Evolutionary conservation across 2,113 vertebrate genomes (phyloP).

Genomic region (Oenanthe oenanthe): DNA sequence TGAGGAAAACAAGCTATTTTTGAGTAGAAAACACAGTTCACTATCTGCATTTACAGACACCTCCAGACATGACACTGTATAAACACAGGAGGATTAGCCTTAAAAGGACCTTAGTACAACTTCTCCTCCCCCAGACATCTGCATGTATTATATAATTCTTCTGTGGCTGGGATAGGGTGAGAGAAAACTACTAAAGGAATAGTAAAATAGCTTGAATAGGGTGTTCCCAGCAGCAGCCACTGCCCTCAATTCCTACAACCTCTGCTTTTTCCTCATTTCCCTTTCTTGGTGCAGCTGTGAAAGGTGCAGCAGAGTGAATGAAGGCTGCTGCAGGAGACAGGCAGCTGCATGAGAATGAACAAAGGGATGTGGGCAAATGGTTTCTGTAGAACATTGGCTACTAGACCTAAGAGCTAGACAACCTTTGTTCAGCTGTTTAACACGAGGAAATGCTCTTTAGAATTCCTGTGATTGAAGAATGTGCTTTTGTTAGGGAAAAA

Average conservation of each 20-base stretch:
- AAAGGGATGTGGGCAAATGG: neutral
- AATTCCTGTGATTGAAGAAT: neutral
- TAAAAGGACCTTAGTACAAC: neutral
- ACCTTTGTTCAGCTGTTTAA: neutral
- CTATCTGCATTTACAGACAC: neutral
- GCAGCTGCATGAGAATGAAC: neutral
- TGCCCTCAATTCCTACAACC: neutral
- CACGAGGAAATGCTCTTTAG: neutral
- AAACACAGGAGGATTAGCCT: neutral
- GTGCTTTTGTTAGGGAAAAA: neutral
- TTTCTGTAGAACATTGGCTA: neutral
- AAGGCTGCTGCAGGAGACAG: neutral
- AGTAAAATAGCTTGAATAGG: neutral
- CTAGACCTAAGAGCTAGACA: neutral
- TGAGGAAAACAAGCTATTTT: neutral
- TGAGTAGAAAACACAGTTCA: neutral
- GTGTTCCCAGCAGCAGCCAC: neutral
- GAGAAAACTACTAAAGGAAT: neutral
- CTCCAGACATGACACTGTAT: neutral
- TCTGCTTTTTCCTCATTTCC: neutral
- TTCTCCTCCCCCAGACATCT: neutral
- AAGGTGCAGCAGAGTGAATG: neutral
- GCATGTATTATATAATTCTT: neutral
- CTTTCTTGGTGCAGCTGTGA: neutral
- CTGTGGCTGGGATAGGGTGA: neutral